phyloP scores from a whole-genome alignment of 2,888 invertebrate species.

The Cheilosia vernalis region DNA sequence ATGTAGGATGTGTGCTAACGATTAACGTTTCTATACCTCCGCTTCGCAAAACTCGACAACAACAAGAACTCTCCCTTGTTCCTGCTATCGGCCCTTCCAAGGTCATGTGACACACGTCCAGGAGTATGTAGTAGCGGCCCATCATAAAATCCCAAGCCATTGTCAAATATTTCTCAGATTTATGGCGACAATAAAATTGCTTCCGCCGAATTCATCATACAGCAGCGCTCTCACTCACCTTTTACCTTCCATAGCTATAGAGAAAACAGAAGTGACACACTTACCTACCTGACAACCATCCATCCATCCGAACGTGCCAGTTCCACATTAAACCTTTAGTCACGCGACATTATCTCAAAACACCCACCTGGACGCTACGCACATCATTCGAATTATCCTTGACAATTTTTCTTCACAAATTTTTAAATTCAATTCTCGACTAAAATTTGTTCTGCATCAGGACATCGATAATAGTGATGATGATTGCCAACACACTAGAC shows the following conservation, averaged over 20 bases:
- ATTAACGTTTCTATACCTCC: not conserved
- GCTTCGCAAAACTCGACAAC: not conserved
- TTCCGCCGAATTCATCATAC: constrained; percentile 2
- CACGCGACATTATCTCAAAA: constrained; percentile 71
- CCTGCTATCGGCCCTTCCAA: not conserved
- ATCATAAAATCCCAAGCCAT: constrained; percentile 14
- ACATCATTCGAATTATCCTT: constrained; percentile 67
- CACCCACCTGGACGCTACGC: constrained; percentile 73
- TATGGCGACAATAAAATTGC: constrained; percentile 31
- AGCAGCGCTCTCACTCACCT: not conserved
- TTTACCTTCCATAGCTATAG: not conserved
- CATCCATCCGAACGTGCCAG: constrained; percentile 64
- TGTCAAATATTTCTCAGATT: constrained; percentile 21
- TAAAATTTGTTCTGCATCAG: constrained; percentile 68
- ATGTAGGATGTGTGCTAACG: too few species aligned
- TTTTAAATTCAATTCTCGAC: not conserved
- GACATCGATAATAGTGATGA: constrained; percentile 69
- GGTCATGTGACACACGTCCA: constrained; percentile 33
- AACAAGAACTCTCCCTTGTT: not conserved
- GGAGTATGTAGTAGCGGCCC: constrained; percentile 25
- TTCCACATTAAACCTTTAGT: constrained; percentile 70
- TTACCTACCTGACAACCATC: constrained; percentile 44
- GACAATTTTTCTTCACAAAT: constrained; percentile 36
- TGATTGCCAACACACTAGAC: constrained; percentile 12
- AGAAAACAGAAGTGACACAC: not conserved